Conservation (phyloP, 2,797 vertebrate species). For the Myotis vivesi region DNA sequence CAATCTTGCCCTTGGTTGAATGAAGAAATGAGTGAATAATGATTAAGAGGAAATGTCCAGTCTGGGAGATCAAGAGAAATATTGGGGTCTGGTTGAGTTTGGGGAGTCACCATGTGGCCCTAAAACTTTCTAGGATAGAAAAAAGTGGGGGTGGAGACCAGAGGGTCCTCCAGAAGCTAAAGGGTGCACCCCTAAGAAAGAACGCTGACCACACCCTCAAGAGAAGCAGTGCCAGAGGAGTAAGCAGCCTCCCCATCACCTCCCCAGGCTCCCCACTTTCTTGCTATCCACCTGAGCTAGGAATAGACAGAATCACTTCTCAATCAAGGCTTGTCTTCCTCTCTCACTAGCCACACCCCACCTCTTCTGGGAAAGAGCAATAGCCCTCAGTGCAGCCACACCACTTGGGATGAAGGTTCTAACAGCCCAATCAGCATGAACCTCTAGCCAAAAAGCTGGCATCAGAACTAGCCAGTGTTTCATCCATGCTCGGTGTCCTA, state of each 20-base stretch:
- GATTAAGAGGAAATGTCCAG: background rate
- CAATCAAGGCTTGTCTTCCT: background rate
- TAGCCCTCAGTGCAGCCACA: rapidly evolving
- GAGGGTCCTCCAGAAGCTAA: background rate
- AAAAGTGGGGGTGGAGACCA: background rate
- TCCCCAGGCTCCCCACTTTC: too few relatives aligned
- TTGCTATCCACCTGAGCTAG: too few relatives aligned
- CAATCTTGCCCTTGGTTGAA: background rate
- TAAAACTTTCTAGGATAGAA: background rate
- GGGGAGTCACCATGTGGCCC: background rate
- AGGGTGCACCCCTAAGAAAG: background rate
- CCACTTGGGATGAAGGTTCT: background rate
- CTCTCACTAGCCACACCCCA: background rate
- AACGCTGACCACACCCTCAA: rapidly evolving
- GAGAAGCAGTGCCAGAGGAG: background rate
- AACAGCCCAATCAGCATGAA: background rate
- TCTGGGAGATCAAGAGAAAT: background rate
- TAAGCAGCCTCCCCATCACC: background rate
- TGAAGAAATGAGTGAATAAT: background rate
- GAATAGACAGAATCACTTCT: background rate
- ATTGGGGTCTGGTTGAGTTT: background rate
- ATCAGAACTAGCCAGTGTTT: background rate
- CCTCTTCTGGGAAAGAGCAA: rapidly evolving
- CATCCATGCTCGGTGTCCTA: background rate
- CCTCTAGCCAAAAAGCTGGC: background rate